These are phyloP conservation scores for Plestiodon gilberti DNA, from an alignment of 2,113 vertebrate genomes.

Conservation along the genomic window DNA sequence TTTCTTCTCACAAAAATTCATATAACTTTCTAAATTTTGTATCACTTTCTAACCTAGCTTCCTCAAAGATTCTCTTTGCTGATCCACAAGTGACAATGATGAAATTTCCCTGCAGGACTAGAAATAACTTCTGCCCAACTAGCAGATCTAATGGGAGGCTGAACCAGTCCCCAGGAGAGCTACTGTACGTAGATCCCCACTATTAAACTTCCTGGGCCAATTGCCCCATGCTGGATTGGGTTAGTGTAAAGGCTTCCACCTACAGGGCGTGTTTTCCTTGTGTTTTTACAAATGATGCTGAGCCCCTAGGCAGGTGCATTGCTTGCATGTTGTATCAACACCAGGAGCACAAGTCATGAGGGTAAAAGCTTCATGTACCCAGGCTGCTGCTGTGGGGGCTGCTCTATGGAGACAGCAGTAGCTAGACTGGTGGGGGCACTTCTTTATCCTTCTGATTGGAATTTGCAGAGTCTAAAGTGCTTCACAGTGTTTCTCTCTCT, in stretches of 20 bases:
- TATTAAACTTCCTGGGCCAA: background rate
- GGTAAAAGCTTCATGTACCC: background rate
- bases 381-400: background rate
- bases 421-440: background rate
- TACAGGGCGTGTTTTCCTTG: background rate
- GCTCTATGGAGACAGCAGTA: background rate
- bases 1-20: too few species aligned
- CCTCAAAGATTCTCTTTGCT: background rate
- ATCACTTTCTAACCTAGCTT: background rate
- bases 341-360: background rate
- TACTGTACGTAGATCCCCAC: background rate
- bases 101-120: background rate
- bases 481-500: too few species aligned
- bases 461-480: too few species aligned
- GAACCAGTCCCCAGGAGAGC: background rate
- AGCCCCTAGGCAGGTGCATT: too few species aligned
- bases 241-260: background rate
- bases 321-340: background rate
- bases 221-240: background rate
- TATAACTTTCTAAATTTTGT: too few species aligned
- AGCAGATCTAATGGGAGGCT: background rate
- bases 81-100: background rate
- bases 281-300: too few species aligned
- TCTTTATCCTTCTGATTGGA: background rate
- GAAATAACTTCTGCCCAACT: background rate